Evolutionary conservation across 2,797 vertebrate species (phyloP), one percentile per base, ranked within the genome.

Genomic region (Mormyrus hasselquistii): DNA sequence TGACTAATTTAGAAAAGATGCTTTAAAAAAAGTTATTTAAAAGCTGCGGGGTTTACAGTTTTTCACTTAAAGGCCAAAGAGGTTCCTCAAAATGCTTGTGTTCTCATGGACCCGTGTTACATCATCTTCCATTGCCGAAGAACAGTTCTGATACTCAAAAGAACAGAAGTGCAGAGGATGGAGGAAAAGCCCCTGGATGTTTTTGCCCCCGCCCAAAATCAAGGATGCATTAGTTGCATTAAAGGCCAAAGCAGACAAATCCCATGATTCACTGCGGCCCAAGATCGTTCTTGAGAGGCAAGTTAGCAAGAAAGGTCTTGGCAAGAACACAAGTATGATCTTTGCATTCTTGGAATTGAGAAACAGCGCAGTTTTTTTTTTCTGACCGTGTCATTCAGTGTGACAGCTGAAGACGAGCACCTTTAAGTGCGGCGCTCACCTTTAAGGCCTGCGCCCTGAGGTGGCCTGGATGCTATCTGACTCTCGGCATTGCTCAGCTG

Each of bases 401-500:
- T 7, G 7, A 55, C 19, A 5, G 25, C 25, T 9, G 0, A 86
- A 86, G 25, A 86, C 1, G 2, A 14, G 22, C 14, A 9, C 41
- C 44, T 41, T 44, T 9, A 83, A 53, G 52, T 19, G 4, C 4
- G 52, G 49, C 49, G 9, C 93, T 93, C 49, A 9, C 41, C 47
- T 91, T 25, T 53, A 34, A 49, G 14, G 84, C 90, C 10, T 90
- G 90, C 4, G 90, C 94, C 95, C 87, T 97, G 95, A n/a, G 93
- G 93, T 10, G 95, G 95, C 89, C 94, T 95, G 22, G 94, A 95
- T 1, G 94, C 93, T 38, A 95, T 93, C 83, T 96, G 96, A 88
- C 92, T 93, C 91, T 97, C 97, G 0, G 94, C 92, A 65, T 92
- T 97, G 92, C 92, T 96, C 89, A 95, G 96, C 86, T 97, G 96